A percentile compares a stretch with the other conserved stretches of the same genome.
phyloP scores from a whole-genome alignment of 1,140 invertebrate genomes.

The Delia radicum region DNA sequence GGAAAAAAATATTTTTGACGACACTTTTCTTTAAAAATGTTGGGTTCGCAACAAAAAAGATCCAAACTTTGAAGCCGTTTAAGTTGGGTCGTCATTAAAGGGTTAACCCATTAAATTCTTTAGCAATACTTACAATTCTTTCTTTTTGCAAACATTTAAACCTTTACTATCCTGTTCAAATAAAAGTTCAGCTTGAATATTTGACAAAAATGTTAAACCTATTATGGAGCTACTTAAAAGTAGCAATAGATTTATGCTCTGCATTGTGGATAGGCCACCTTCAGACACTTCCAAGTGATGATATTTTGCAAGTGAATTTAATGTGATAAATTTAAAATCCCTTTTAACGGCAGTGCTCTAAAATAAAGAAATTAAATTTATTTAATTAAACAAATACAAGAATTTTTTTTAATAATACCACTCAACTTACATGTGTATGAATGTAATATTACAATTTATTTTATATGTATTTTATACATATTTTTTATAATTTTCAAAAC shows the following conservation, averaged over 20 bases:
- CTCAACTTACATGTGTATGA: neutral
- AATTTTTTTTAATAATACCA: neutral
- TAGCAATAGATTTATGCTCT: neutral
- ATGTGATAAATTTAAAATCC: too few species aligned
- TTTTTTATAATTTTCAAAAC: neutral
- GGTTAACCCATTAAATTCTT: too few species aligned
- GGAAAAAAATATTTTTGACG: too few species aligned
- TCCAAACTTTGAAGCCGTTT: too few species aligned
- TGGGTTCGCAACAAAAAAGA: too few species aligned
- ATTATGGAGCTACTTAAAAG: neutral
- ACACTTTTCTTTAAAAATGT: too few species aligned
- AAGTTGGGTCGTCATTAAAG: too few species aligned
- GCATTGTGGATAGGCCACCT: too few species aligned
- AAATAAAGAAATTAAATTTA: neutral
- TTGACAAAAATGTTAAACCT: neutral
- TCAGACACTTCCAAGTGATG: too few species aligned
- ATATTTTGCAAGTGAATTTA: too few species aligned
- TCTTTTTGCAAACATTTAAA: slow-evolving; percentile 47
- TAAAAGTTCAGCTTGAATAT: neutral
- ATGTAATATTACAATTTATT: neutral
- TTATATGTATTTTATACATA: neutral
- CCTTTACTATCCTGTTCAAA: slow-evolving; percentile 35
- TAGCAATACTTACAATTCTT: slow-evolving; percentile 45
- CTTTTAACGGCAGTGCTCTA: neutral
- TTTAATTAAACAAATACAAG: neutral